Base-by-base conservation (phyloP, 2,888 invertebrate species). In the Phania funesta region DNA sequence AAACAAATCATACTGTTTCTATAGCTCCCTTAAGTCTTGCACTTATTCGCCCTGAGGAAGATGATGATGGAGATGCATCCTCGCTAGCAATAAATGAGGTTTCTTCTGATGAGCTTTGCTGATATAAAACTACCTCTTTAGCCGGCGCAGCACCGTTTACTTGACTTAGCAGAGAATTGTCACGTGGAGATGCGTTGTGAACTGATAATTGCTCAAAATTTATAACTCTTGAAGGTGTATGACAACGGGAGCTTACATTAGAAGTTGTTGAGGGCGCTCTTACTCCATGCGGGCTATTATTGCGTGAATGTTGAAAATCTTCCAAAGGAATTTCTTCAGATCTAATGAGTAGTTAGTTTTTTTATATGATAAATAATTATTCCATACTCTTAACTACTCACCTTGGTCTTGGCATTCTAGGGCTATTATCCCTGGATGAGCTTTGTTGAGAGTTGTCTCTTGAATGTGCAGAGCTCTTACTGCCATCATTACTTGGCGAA, bases 261-360 rank as follows among this genome's bases (percentile, higher is more conserved):
- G 88, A 87, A 9, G 70, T 77, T 22, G 79, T 56, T 50, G 70
- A 11, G 0, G 67, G 16, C 5, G 68, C 74, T 24, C 85, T 82
- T 7, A 88, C 87, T 0, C 89, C 87, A 64, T 88, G 92, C 7
- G 92, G 91, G 81, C 92, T 90, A 24, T 92, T 91, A 56, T 91
- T 92, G 0, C 93, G 91, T 3, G 92, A 92, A 80, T 93, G 92
- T 83, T 94, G 93, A 87, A 96, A 95, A 83, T 96, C 94, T 87
- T 96, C 96, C 48, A 96, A 89, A 0, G 96, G 96, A 54, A 96
- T 96, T 86, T 96, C 96, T 87, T 96, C 95, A 24, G 94, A 95
- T 22, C 91, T 91, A 9, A 0, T 22, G 3, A 54, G 44, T 22
- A 22, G 4, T 16, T 11, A n/a, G n/a, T 26, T 29, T 32, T 11